Conservation (phyloP, 2,113 vertebrate genomes). For the mouse (Mus musculus) region GRCm39 chr2:42688001-42688500, state of each 20-base stretch:
- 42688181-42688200: background rate
- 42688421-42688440: background rate
- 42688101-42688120: background rate
- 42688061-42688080: background rate
- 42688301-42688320: background rate
- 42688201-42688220: background rate
- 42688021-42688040: background rate
- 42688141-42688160: background rate
- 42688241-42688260: background rate
- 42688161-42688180: background rate
- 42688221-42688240: background rate
- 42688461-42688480: accelerated
- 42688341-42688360: background rate
- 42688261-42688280: background rate
- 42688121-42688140: background rate
- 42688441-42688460: background rate
- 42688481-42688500: background rate
- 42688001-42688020: background rate
- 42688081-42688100: background rate
- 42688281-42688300: constrained; percentile 9
- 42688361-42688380: no score
- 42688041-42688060: background rate
- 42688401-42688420: background rate
- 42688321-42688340: no score
- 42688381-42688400: no score